A percentile compares a stretch with the other conserved stretches of the same genome.
Conservation (phyloP, 30 jellyfish, hydroid and myxozoan species). For the Catostylus mosaicus region DNA sequence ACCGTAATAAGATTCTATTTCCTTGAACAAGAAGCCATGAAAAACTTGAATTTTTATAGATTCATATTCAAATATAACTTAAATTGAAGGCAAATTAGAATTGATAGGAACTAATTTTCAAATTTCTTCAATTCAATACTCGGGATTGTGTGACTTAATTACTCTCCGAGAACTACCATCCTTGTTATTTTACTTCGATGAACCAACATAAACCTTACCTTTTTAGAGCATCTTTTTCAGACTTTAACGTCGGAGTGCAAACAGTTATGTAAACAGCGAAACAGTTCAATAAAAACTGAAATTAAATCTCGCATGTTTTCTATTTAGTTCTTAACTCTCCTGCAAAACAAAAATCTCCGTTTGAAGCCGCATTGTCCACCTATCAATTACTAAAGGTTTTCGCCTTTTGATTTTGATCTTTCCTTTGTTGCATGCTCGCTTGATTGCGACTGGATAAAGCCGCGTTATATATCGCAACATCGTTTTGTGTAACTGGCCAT, state of each 20-base stretch:
- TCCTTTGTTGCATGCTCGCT: conserved; percentile 17
- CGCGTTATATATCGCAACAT: not conserved
- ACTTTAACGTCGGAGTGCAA: not conserved
- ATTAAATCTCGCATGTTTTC: not conserved
- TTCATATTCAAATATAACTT: no score
- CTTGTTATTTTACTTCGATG: no score
- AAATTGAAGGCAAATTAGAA: no score
- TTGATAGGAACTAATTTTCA: no score
- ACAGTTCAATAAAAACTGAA: not conserved
- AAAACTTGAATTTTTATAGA: no score
- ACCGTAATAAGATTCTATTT: no score
- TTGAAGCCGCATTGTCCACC: no score
- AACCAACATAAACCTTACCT: not conserved
- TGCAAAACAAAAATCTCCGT: not conserved
- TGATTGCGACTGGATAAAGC: conserved; percentile 5
- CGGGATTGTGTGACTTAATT: no score
- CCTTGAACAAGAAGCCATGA: no score
- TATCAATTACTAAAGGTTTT: not conserved
- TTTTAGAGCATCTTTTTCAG: not conserved
- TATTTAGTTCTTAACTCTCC: not conserved
- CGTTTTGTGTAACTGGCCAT: no score
- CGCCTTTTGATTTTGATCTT: not conserved
- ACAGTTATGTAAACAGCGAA: not conserved
- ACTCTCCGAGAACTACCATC: no score
- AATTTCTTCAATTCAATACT: no score